Base-by-base conservation (phyloP, 1,140 invertebrate genomes). In the Periplaneta americana region DNA sequence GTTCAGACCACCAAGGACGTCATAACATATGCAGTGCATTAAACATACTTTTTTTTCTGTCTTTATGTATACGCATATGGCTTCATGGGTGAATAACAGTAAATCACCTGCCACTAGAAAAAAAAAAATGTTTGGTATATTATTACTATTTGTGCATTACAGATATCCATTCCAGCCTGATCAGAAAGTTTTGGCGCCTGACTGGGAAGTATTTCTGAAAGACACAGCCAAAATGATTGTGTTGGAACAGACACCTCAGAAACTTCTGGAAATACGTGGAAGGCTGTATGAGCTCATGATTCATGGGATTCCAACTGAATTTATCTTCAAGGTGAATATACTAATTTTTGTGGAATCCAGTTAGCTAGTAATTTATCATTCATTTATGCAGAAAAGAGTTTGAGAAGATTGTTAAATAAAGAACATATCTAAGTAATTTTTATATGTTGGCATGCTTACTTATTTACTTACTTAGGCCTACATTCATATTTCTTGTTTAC, bases 241-340 rank as follows among this genome's bases (percentile, higher is more conserved):
- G 10, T 89, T 93, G 31, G 95, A 99, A 87, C 98, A 99, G 87
- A 95, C 92, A 83, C 95, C 97, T 1, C 93, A 93, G 80, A 94
- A 94, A 86, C 87, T 99, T 76, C 88, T 96, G 37, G 95, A 97
- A 87, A 93, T 99, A 1, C 90, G 98, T 74, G 93, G 93, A 57
- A 92, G 96, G 84, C 89, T 99, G 3, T 99, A 99, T 89, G 98
- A 99, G 86, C 88, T 99, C 18, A 89, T 99, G 4, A 95, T 94
- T 22, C 98, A 99, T 88, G 96, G 96, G 18, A 98, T 99, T 84
- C 98, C 98, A 0, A 91, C 95, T 1, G 96, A 98, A 87, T 89
- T 98, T 31, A 98, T 99, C 83, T 99, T 99, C 88, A 94, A 94
- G 87, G 92, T 92, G 85, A 87, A 34, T 1, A 15, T 79, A 15